Conservation (phyloP, 2,797 vertebrate genomes). For the Clarias pachynema region DNA sequence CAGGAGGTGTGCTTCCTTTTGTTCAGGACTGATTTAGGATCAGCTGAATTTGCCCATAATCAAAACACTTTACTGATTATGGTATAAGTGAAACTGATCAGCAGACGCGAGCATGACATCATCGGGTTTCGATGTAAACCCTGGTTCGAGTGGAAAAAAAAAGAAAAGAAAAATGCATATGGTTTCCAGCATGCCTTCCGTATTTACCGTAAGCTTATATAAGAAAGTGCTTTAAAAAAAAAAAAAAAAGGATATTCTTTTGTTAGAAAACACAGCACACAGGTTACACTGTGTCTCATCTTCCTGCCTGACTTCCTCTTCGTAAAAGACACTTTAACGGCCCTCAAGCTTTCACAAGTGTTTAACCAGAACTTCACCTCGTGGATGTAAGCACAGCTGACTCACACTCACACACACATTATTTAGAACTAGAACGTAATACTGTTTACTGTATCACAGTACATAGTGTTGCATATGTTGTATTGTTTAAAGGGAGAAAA, state of each 20-base stretch:
- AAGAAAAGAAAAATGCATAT: not conserved
- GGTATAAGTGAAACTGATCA: not conserved
- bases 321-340: not conserved
- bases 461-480: not conserved
- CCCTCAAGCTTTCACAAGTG: not conserved
- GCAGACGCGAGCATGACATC: not conserved
- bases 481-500: not conserved
- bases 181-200: not conserved
- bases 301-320: conserved; percentile 72
- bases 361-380: conserved; percentile 16
- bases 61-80: not conserved
- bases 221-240: conserved; percentile 19
- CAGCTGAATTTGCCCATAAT: not conserved
- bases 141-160: not conserved
- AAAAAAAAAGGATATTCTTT: conserved; percentile 6
- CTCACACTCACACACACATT: not conserved
- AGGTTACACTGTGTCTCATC: conserved; percentile 36
- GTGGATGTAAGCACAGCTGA: conserved; percentile 9
- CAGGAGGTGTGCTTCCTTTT: conserved; percentile 67
- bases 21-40: conserved; percentile 8
- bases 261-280: conserved; percentile 38
- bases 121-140: not conserved
- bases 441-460: not conserved
- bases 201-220: not conserved
- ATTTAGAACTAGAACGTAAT: not conserved